Base-by-base conservation (phyloP, 1,140 invertebrate species). In the Bombus picipes region DNA sequence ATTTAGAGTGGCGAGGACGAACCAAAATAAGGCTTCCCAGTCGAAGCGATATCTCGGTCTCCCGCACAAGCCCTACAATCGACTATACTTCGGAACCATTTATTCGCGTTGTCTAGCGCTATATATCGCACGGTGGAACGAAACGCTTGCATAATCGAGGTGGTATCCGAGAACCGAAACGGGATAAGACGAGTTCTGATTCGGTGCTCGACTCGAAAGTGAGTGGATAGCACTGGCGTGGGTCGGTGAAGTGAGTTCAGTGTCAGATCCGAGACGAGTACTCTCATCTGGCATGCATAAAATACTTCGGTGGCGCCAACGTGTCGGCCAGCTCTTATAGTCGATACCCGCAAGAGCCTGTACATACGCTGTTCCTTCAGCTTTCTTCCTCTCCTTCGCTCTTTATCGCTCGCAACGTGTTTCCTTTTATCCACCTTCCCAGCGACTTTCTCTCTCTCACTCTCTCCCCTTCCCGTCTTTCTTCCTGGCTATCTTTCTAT, bases 251-350 rank as follows among this genome's bases (percentile, higher is more conserved):
- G 88, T 43, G 86, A 89, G 87, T 91, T 91, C 88, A 91, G 82
- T 91, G 90, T 91, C 90, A 90, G 90, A 88, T 86, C 77, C 81
- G 79, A 90, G 88, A 91, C 84, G 88, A 91, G 88, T 88, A 90
- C 89, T 90, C 88, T 91, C 86, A 90, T 91, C 86, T 88, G 89
- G 87, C 87, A 85, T 91, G 87, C 89, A 90, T 92, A 89, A 91
- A 92, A 92, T 90, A 91, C 89, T 87, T 87, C 77, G 81, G 82
- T 92, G 91, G 91, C 91, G 90, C 91, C 91, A 91, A 91, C 79
- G 74, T 75, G 90, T 91, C 90, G 91, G 90, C 78, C 85, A 86
- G 83, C 87, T 92, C 88, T 87, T 81, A 80, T 37, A 81, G 72
- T 74, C 83, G 89, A 80, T 90, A 87, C 81, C 80, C 76, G 88